phyloP scores from a whole-genome alignment of 1,140 invertebrate genomes.

The Dendrolimus punctatus region DNA sequence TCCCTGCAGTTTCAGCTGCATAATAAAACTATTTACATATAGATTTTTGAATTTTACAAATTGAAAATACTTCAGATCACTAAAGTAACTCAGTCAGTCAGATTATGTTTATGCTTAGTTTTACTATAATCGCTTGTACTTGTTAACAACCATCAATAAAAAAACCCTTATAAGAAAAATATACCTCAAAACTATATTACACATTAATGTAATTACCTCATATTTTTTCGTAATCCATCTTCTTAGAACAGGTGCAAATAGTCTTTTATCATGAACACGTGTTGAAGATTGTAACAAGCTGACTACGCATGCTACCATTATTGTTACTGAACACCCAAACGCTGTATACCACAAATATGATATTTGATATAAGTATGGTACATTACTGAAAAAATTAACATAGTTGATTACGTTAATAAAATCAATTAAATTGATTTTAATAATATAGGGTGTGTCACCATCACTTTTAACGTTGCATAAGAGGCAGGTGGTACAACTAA shows the following conservation, averaged over 20 bases:
- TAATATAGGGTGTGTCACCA: too few species aligned
- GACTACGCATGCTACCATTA: constrained; percentile 66
- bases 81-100: too few species aligned
- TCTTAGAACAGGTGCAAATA: constrained; percentile 69
- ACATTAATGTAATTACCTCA: constrained; percentile 22
- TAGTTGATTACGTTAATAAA: not conserved
- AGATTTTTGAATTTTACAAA: not conserved
- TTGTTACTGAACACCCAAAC: constrained; percentile 71
- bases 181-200: too few species aligned
- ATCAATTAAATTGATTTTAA: not conserved
- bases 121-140: too few species aligned
- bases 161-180: too few species aligned
- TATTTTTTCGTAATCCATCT: constrained; percentile 34
- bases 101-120: too few species aligned
- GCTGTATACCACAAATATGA: constrained; percentile 81
- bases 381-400: constrained; percentile 30
- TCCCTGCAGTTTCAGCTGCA: too few species aligned
- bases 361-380: constrained; percentile 45
- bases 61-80: too few species aligned
- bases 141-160: too few species aligned
- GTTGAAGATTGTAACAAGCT: constrained; percentile 42
- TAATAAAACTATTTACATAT: too few species aligned
- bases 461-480: too few species aligned
- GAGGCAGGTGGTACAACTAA: too few species aligned
- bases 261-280: constrained; percentile 22